These are phyloP conservation scores for Drosophila repleta DNA, from an alignment of 1,140 invertebrate genomes.

Conservation along the genomic window DNA sequence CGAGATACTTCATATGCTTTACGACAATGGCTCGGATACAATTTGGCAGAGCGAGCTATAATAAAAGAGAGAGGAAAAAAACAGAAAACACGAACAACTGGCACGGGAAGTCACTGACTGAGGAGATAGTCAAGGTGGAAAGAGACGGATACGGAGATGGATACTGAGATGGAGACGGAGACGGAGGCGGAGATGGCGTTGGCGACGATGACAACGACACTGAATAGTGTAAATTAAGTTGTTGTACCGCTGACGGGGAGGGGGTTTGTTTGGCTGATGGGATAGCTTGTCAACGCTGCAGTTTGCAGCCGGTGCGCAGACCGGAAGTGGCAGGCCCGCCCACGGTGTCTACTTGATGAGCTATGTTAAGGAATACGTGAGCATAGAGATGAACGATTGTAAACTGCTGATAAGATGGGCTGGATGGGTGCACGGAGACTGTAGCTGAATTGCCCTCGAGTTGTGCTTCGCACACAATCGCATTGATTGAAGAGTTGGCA, in stretches of 20 bases:
- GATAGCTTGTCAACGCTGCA: constrained; percentile 74
- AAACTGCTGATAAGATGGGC: constrained; percentile 1
- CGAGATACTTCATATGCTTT: constrained; percentile 65
- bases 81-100: constrained; percentile 28
- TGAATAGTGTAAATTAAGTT: constrained; percentile 79
- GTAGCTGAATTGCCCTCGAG: constrained; percentile 6
- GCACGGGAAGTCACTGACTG: constrained; percentile 45
- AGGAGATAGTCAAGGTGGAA: not conserved
- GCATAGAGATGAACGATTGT: constrained; percentile 36
- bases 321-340: constrained; percentile 53
- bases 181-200: constrained; percentile 17
- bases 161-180: constrained; percentile 15
- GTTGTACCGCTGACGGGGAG: constrained; percentile 31
- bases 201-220: constrained; percentile 36
- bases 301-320: constrained; percentile 54
- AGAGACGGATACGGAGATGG: constrained; percentile 6
- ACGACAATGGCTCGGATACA: constrained; percentile 77
- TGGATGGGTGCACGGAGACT: not conserved
- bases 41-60: constrained; percentile 72
- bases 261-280: constrained; percentile 27
- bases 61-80: constrained; percentile 46
- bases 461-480: not conserved
- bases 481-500: not conserved
- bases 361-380: constrained; percentile 25
- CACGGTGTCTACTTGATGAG: constrained; percentile 49